phyloP scores from a whole-genome alignment of 1,140 invertebrate genomes.

The Conus ventricosus region DNA sequence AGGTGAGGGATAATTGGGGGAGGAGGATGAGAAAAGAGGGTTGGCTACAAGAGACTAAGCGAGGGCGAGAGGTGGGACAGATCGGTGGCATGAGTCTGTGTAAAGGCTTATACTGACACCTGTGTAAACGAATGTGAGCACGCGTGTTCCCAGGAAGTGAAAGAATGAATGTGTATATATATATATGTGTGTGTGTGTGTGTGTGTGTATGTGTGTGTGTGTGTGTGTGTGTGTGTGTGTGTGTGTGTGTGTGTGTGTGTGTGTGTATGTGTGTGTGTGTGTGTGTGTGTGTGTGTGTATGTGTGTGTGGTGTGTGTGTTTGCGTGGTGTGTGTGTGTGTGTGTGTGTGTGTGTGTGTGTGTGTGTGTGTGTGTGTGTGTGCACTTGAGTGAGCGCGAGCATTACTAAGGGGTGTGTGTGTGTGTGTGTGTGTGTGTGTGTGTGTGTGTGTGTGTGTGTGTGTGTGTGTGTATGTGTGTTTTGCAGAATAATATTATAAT shows the following conservation, averaged over 20 bases:
- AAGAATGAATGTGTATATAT: neutral
- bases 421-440: conserved; percentile 11
- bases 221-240: conserved; percentile 1
- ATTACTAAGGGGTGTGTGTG: neutral
- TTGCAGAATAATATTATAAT: too few species aligned
- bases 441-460: neutral
- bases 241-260: conserved; percentile 14
- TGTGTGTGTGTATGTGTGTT: too few species aligned
- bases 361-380: conserved; percentile 10
- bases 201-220: neutral
- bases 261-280: conserved; percentile 24
- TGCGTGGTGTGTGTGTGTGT: neutral
- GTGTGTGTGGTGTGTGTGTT: conserved; percentile 1
- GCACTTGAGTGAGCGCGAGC: neutral
- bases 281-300: conserved; percentile 19
- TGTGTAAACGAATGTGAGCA: neutral
- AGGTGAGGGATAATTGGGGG: too few species aligned
- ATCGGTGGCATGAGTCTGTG: too few species aligned
- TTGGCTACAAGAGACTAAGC: too few species aligned
- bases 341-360: conserved; percentile 7
- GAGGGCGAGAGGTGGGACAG: too few species aligned
- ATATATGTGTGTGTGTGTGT: conserved; percentile 13
- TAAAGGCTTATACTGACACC: too few species aligned
- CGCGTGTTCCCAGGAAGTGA: neutral
- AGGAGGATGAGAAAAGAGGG: too few species aligned